Percentiles rank a stretch among this genome's conserved stretches.
Conservation (phyloP, 2,113 vertebrate species). For the Sclerurus mexicanus region DNA sequence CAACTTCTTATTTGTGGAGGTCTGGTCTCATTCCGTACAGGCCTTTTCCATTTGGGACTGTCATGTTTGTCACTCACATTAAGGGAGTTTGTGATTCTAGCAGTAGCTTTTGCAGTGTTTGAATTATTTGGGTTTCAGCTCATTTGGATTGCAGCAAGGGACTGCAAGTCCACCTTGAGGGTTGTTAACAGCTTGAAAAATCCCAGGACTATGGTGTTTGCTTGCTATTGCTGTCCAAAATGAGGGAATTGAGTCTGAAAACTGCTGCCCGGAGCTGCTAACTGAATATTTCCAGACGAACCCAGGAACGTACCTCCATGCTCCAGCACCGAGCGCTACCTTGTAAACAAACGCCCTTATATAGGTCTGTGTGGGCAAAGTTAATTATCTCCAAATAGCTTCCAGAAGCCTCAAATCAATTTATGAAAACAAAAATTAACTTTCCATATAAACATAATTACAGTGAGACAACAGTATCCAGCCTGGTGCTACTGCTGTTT, state of each 20-base stretch:
- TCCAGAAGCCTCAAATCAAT: constrained; percentile 78
- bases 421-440: constrained; percentile 80
- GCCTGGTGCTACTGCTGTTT: constrained; percentile 61
- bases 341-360: constrained; percentile 58
- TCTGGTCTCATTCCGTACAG: not conserved
- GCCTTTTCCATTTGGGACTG: not conserved
- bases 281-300: constrained; percentile 50
- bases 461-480: constrained; percentile 71
- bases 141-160: not conserved
- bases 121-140: not conserved
- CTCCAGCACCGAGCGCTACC: not conserved
- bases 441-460: constrained; percentile 79
- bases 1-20: not conserved
- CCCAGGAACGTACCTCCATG: not conserved
- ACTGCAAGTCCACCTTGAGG: not conserved
- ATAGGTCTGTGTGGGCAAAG: constrained; percentile 67
- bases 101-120: not conserved
- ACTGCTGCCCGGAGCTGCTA: not conserved
- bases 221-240: not conserved
- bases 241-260: not conserved
- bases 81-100: not conserved
- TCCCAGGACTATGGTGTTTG: not conserved
- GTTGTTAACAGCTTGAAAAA: not conserved
- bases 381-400: constrained; percentile 77
- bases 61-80: not conserved